Evolutionary conservation across 2,888 invertebrate species (phyloP).

Genomic region (Corbicula japonica): DNA sequence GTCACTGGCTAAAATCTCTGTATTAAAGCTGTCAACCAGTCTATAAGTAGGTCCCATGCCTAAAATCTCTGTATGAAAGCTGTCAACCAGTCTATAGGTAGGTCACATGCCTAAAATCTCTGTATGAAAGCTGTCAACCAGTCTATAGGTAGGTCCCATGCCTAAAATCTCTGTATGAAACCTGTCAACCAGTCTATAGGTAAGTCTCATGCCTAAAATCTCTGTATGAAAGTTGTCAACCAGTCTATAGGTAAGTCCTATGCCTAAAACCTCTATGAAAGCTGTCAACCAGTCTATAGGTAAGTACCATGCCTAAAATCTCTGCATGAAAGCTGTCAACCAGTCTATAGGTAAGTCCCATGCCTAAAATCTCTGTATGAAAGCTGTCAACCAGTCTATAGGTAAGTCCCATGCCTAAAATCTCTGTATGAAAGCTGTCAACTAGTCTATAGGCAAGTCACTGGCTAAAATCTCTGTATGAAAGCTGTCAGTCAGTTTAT

Average conservation of each 20-base stretch:
- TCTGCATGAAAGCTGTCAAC: not conserved
- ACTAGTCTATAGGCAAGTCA: too few species aligned
- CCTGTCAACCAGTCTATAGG: conserved; percentile 99
- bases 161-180: conserved; percentile 98
- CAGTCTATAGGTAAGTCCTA: conserved; percentile 89
- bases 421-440: too few species aligned
- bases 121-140: conserved; percentile 99
- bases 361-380: conserved; percentile 95
- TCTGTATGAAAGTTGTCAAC: conserved; percentile 99
- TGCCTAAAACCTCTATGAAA: not conserved
- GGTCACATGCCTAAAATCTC: too few species aligned
- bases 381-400: conserved; percentile 99
- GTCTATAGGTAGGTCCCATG: conserved; percentile 94
- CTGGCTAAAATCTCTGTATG: too few species aligned
- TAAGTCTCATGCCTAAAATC: conserved; percentile 94
- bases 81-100: conserved; percentile 99
- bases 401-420: conserved; percentile 89
- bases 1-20: conserved; percentile 98
- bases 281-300: not conserved
- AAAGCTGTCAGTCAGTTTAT: too few species aligned
- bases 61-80: conserved; percentile 98
- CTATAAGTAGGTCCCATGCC: too few species aligned
- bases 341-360: not conserved
- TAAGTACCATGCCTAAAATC: not conserved
- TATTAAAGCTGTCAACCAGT: conserved; percentile 99